Evolutionary conservation across 1,140 invertebrate genomes (phyloP), one percentile per base, ranked within the genome.

Genomic region (Nasonia longicornis): DNA sequence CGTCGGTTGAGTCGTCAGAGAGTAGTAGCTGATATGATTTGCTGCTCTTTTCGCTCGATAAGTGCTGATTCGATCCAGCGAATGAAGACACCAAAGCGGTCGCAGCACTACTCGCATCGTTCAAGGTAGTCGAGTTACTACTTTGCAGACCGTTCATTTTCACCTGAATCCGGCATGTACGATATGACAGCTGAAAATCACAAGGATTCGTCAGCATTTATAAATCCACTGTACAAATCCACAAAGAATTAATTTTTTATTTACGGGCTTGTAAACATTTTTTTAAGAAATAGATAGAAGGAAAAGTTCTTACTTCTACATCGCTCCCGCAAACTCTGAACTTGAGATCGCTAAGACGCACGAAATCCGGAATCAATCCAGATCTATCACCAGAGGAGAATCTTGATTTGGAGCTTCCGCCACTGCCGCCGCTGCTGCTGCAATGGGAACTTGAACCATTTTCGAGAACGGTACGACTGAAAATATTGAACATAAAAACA

Each of bases 321-420:
- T 83, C 81, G 67, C 86, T 81, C 26, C 77, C 83, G 48, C 70
- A 72, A 38, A 87, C 70, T 64, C 52, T 83, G 82, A 90, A 90
- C 76, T 89, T 90, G 7, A 90, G 78, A 75, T 89, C 85, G 2
- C 81, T 63, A 64, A 90, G 74, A 74, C 77, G 66, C 42, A 89
- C 77, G 16, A 77, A 85, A 12, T 86, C 83, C 26, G 86, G 81
- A 78, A 88, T 89, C 77, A 90, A 82, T 90, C 87, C 81, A 89
- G 83, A 69, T 88, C 84, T 66, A 89, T 88, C 78, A 88, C 76
- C 81, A 64, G 84, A 76, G 79, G 63, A 81, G 35, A 67, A 79
- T 73, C 67, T 80, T 73, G 79, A 80, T 8, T 70, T 64, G 69
- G 42, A 72, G 45, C 72, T 79, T 14, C 66, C 29, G 71, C 76